Conservation (phyloP, 2,113 vertebrate species). For the Cranoglanis bouderius region DNA sequence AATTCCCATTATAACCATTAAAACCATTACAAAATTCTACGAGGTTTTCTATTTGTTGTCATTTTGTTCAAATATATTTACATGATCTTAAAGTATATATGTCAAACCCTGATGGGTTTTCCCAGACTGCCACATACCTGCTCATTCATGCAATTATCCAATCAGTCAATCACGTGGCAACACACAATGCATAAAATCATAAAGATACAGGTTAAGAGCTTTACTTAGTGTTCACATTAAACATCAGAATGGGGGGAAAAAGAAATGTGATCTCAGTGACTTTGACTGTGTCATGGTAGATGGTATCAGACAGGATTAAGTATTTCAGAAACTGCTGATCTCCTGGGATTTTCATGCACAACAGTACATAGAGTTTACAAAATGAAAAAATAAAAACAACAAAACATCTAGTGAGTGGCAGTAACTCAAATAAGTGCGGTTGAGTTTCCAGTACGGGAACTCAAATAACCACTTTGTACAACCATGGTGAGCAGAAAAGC, state of each 20-base stretch:
- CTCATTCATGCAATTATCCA: not conserved
- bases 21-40: too few relatives aligned
- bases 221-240: not conserved
- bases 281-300: not conserved
- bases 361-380: not conserved
- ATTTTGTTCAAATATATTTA: not conserved
- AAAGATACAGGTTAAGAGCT: not conserved
- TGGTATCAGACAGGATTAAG: not conserved
- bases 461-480: not conserved
- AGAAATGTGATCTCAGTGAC: not conserved
- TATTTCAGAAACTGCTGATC: not conserved
- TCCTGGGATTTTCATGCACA: not conserved
- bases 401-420: not conserved
- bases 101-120: not conserved
- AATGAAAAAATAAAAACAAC: not conserved
- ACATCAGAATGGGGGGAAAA: not conserved
- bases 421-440: not conserved
- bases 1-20: too few relatives aligned
- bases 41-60: not conserved
- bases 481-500: not conserved
- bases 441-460: not conserved
- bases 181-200: not conserved
- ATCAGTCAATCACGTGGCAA: not conserved
- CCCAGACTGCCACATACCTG: not conserved
- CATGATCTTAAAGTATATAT: not conserved